Percentiles rank a stretch among this genome's conserved stretches.
These are phyloP conservation scores for Hoplodrina blanda DNA, from an alignment of 2,888 invertebrate species.

Conservation along the genomic window DNA sequence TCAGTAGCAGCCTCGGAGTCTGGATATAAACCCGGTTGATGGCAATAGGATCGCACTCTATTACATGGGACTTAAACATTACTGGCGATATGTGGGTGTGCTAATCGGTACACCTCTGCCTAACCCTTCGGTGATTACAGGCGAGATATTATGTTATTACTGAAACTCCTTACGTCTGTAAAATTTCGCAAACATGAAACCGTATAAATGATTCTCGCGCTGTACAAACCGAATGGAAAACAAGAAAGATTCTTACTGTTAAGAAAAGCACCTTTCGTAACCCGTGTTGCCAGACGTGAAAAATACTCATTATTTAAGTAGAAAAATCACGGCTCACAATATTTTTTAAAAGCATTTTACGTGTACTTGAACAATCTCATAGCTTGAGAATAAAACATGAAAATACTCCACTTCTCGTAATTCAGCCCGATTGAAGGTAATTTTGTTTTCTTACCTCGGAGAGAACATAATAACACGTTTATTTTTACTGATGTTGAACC, in stretches of 20 bases:
- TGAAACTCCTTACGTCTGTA: background rate
- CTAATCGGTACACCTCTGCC: too few species aligned
- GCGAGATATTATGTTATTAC: too few species aligned
- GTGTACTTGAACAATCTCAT: slow-evolving; percentile 30
- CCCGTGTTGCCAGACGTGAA: background rate
- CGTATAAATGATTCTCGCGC: background rate
- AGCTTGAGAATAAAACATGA: slow-evolving; percentile 45
- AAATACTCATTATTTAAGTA: background rate
- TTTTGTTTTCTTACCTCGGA: slow-evolving; percentile 40
- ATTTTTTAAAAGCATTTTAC: slow-evolving; percentile 30
- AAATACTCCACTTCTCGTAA: slow-evolving; percentile 49
- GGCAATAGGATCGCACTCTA: too few species aligned
- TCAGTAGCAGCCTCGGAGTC: too few species aligned
- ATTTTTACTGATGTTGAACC: slow-evolving; percentile 30
- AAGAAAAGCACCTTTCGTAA: background rate
- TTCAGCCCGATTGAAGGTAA: slow-evolving; percentile 51
- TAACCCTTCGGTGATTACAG: too few species aligned
- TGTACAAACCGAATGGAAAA: background rate
- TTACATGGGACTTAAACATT: too few species aligned
- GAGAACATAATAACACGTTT: slow-evolving; percentile 35
- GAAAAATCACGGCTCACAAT: slow-evolving; percentile 5
- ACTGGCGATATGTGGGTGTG: too few species aligned
- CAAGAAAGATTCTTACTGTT: background rate
- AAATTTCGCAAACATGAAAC: background rate
- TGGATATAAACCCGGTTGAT: too few species aligned